These are phyloP conservation scores for Mayetiola destructor DNA, from an alignment of 2,888 invertebrate species.

Conservation along the genomic window DNA sequence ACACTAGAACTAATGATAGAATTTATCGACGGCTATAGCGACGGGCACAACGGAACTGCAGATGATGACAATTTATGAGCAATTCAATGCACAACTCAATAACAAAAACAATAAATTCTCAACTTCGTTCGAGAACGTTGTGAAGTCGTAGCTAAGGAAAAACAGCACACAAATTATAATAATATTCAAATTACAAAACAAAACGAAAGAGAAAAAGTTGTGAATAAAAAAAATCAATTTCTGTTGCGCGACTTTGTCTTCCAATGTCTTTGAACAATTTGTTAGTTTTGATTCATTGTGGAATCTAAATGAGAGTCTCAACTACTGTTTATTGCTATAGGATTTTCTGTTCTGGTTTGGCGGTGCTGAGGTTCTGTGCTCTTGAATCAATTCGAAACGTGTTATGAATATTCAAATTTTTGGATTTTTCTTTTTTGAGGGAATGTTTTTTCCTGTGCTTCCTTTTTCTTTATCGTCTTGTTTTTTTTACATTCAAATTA, in stretches of 20 bases:
- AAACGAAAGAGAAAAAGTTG: background rate
- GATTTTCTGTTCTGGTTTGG: background rate
- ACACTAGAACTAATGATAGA: too few species aligned
- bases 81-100: too few species aligned
- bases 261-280: background rate
- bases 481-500: too few species aligned
- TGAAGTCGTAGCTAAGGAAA: too few species aligned
- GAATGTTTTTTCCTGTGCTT: background rate
- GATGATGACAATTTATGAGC: too few species aligned
- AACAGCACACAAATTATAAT: background rate
- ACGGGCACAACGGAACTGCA: too few species aligned
- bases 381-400: conserved; percentile 8
- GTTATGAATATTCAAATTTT: conserved; percentile 1
- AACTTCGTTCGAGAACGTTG: too few species aligned
- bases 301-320: background rate
- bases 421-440: background rate
- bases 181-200: too few species aligned
- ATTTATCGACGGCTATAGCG: too few species aligned
- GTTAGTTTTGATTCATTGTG: background rate
- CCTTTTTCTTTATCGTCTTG: background rate
- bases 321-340: background rate
- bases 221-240: background rate
- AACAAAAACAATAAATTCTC: too few species aligned
- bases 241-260: background rate
- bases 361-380: background rate